These are phyloP conservation scores for Vireo altiloquus DNA, from an alignment of 2,113 vertebrate species.

Conservation along the genomic window DNA sequence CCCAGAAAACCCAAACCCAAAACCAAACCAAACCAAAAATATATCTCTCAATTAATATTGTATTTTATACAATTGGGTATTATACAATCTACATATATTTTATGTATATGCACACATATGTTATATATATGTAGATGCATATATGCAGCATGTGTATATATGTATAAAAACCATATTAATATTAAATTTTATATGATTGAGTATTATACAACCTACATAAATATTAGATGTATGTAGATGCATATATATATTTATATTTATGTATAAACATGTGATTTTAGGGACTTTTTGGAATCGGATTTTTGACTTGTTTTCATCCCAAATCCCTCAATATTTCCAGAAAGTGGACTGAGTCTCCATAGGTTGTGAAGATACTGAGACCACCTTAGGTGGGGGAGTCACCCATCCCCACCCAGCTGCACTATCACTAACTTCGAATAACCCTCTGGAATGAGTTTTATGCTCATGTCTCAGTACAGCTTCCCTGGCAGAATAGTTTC, in stretches of 20 bases:
- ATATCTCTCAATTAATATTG: background rate
- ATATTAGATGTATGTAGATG: background rate
- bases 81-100: background rate
- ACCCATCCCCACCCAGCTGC: background rate
- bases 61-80: background rate
- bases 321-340: background rate
- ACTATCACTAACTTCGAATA: background rate
- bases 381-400: rapidly evolving
- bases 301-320: background rate
- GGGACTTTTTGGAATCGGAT: background rate
- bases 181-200: background rate
- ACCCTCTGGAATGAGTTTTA: background rate
- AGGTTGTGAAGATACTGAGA: background rate
- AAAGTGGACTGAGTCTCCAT: background rate
- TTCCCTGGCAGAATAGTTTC: background rate
- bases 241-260: background rate
- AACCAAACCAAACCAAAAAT: background rate
- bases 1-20: too few species aligned
- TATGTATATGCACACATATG: background rate
- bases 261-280: background rate
- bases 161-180: background rate
- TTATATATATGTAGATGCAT: background rate
- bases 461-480: background rate
- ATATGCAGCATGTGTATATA: background rate
- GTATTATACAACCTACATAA: background rate